Conservation (phyloP, 2,113 vertebrate genomes). For the Vimba vimba region DNA sequence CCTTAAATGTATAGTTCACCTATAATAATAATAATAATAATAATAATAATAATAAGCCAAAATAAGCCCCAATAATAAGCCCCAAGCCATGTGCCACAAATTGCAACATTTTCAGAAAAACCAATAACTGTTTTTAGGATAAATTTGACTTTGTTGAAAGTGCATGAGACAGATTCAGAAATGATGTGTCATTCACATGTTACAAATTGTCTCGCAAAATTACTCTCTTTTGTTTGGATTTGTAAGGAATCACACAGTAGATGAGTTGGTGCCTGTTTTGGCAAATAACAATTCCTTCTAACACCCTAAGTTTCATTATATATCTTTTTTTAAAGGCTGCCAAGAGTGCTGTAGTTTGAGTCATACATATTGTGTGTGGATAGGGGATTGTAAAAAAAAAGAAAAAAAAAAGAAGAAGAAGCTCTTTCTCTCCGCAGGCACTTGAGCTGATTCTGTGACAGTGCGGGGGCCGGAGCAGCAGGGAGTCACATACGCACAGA, state of each 20-base stretch:
- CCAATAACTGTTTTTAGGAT: background rate
- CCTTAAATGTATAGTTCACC: background rate
- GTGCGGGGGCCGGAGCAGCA: slow-evolving; percentile 39
- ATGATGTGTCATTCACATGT: background rate
- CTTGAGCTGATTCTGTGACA: slow-evolving; percentile 48
- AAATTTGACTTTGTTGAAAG: background rate
- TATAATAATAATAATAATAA: background rate
- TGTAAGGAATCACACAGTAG: background rate
- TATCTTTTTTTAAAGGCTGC: background rate
- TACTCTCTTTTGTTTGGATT: background rate
- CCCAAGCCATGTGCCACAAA: background rate
- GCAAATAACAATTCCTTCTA: background rate
- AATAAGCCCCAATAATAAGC: too few species aligned
- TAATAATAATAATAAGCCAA: too few species aligned
- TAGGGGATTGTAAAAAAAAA: slow-evolving; percentile 32
- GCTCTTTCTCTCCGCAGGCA: slow-evolving; percentile 28
- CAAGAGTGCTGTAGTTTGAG: slow-evolving; percentile 17
- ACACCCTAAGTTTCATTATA: background rate
- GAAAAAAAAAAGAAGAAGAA: background rate
- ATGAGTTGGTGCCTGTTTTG: background rate
- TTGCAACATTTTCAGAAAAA: background rate
- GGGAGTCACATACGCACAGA: background rate
- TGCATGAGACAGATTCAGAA: background rate
- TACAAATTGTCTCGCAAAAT: background rate
- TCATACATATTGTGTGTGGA: slow-evolving; percentile 36